Evolutionary conservation across 2,113 vertebrate species (phyloP), one percentile per base, ranked within the genome.

Genomic region (Campylomormyrus numenius): DNA sequence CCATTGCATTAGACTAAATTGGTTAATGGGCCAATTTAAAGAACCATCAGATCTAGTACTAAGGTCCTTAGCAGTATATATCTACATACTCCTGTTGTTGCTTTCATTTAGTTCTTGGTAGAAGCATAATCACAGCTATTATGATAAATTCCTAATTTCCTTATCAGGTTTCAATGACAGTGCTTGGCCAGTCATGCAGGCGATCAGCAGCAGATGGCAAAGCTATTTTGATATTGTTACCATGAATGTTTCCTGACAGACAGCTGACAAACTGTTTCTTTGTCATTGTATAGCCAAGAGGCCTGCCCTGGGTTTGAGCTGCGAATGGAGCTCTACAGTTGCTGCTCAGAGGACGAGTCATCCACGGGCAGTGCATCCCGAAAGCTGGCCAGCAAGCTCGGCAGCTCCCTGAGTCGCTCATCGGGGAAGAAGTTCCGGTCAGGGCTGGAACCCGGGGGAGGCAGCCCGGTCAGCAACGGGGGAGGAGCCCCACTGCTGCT

Each of bases 321-420:
- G 74, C 94, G 95, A 0, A 92, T 97, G 45, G 97, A 98, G 93
- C 94, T 98, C 9, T 98, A 97, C 91, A 97, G 97, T 48, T 96
- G 95, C 42, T 95, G 93, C 19, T 84, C 94, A 48, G 94, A 95
- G 0, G 97, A 97, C 77, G 96, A 96, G 0, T 94, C 94, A 1
- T 93, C 92, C 0, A 91, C 92, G 0, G 94, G 94, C 31, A 93
- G 91, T 0, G 91, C 95, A 2, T 92, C 95, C 21, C 92, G 95
- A 89, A 96, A 95, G 53, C 92, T 93, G 85, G 95, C 95, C 80
- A 96, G 94, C 91, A 95, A 94, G 5, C 95, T 97, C 56, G 96
- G 97, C 92, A 96, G 94, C 86, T 96, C 97, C 0, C 92, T 97
- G 92, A 97, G 97, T 8, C 94, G 96, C 35, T 96, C 96, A 5